Percentiles rank a stretch among this genome's conserved stretches.
Conservation (phyloP, 1,140 invertebrate genomes). For the Eulimnadia texana region DNA sequence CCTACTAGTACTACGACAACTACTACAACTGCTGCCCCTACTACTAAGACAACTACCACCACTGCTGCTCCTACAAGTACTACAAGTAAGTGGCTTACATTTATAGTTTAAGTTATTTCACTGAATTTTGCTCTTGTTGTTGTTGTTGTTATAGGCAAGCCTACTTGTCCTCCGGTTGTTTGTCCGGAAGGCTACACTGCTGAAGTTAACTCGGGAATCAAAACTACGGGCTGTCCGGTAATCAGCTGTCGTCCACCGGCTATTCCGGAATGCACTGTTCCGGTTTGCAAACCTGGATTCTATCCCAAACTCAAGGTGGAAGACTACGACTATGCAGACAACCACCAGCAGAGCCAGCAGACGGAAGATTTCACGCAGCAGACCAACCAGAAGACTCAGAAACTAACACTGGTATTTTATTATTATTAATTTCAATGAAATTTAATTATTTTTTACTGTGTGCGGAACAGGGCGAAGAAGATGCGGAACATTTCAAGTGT, state of each 20-base stretch:
- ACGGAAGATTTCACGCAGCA: not conserved
- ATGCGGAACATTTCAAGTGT: slow-evolving; percentile 10
- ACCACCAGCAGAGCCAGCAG: not conserved
- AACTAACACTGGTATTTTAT: not conserved
- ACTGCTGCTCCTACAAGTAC: too few species aligned
- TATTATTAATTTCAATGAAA: not conserved
- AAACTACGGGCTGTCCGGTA: not conserved
- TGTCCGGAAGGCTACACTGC: not conserved
- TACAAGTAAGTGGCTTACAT: not conserved
- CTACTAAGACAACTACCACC: too few species aligned
- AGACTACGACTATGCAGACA: not conserved
- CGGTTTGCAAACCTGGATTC: not conserved
- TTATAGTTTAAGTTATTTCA: not conserved
- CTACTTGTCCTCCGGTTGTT: not conserved
- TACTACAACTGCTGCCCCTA: not conserved
- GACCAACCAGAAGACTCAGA: not conserved
- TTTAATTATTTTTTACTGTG: not conserved
- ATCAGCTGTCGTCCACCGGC: not conserved
- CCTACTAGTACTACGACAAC: not conserved
- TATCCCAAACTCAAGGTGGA: not conserved
- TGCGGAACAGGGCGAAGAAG: not conserved
- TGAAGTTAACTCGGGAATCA: not conserved
- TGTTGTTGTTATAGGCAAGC: not conserved
- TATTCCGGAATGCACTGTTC: not conserved
- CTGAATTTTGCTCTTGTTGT: not conserved